Evolutionary conservation across 2,888 invertebrate species (phyloP), one percentile per base, ranked within the genome.

Genomic region (Falcaria lacertinaria): DNA sequence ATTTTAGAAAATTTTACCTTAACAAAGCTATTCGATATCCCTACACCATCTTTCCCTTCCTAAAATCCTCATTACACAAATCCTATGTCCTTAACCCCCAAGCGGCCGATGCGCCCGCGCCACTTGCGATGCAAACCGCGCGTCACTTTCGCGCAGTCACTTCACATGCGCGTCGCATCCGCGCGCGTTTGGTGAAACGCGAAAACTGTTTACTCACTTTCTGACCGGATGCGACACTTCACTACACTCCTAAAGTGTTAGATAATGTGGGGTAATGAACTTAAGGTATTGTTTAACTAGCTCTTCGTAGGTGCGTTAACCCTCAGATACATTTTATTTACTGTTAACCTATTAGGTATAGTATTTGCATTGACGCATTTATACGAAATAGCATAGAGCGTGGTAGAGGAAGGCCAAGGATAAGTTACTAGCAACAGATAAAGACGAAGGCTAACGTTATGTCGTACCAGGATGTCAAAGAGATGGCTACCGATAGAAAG

Each of bases 181-280:
- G 72, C 66, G 71, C 66, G 69, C n/a, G n/a, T 69, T 64, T 66
- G 67, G 85, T 80, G 85, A 85, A 85, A 83, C 73, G 64, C 60
- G 69, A 64, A 65, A 61, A 61, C 48, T 64, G 62, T 74, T 77
- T 74, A 73, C 73, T 57, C 69, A 78, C 87, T 87, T 86, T 87
- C 87, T 69, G 80, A 74, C 81, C 84, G 86, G 87, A 85, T 82
- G 51, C 74, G 74, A 55, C 25, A 45, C 54, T 43, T 52, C 46
- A 58, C 47, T 50, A 50, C 58, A 58, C 56, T 52, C 54, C 57
- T 58, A 58, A 62, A 62, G 41, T 28, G 58, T 74, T 68, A 64
- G 62, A 56, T 70, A 69, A 71, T 58, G 45, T 47, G 39, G 41
- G 61, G 65, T 64, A 39, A 48, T 59, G 70, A 67, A 60, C 69